Conservation (phyloP, 2,113 vertebrate genomes). For the Hydropotes inermis region DNA sequence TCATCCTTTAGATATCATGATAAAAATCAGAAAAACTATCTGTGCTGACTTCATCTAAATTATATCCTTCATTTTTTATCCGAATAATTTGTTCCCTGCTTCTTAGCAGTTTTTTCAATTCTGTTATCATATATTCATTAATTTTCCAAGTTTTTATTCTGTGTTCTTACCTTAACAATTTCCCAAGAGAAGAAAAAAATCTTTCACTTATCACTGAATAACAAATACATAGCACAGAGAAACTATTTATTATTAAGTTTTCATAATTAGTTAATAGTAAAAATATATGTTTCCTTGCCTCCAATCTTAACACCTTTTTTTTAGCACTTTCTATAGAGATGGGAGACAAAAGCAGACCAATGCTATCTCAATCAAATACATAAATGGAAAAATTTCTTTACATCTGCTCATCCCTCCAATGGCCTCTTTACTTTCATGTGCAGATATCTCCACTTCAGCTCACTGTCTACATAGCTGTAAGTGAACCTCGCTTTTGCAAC, state of each 20-base stretch:
- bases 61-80: not conserved
- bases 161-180: not conserved
- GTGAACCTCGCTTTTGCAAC: not conserved
- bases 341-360: not conserved
- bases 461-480: not conserved
- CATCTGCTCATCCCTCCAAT: not conserved
- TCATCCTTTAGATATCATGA: not conserved
- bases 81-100: not conserved
- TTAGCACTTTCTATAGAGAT: not conserved
- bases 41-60: not conserved
- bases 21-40: slow-evolving; percentile 9
- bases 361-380: not conserved
- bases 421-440: not conserved
- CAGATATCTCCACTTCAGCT: not conserved
- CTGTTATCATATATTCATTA: not conserved
- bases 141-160: slow-evolving; percentile 8
- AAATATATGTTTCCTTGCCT: not conserved
- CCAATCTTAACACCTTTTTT: not conserved
- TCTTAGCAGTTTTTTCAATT: not conserved
- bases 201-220: not conserved
- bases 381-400: not conserved
- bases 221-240: not conserved
- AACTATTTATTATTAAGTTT: not conserved
- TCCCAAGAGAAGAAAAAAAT: not conserved
- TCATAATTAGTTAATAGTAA: not conserved